phyloP scores from a whole-genome alignment of 92 coral and sea anemone genomes.

The Montipora capitata region DNA sequence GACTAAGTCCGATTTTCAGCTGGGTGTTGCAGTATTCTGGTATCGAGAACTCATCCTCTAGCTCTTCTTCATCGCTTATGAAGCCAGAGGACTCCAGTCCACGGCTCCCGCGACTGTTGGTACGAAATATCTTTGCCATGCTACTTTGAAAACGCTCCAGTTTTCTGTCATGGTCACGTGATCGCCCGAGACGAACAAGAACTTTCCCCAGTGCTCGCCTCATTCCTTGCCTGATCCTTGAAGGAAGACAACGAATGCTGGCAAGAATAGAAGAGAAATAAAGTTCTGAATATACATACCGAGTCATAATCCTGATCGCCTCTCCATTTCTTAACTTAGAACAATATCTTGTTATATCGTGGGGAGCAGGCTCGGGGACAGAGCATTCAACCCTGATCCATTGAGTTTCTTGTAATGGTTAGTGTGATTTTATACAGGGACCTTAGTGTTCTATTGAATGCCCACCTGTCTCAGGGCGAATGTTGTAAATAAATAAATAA shows the following conservation, averaged over 20 bases:
- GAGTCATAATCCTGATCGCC: too few species aligned
- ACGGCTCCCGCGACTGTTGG: slow-evolving; percentile 29
- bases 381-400: too few species aligned
- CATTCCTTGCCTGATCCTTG: slow-evolving; percentile 37
- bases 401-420: too few species aligned
- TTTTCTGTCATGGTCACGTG: slow-evolving; percentile 23
- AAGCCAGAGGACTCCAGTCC: slow-evolving; percentile 43
- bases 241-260: slow-evolving; percentile 45
- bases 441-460: too few species aligned
- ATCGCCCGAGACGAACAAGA: slow-evolving; percentile 8
- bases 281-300: too few species aligned
- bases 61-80: slow-evolving; percentile 37
- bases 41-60: neutral
- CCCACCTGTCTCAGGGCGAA: too few species aligned
- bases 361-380: too few species aligned
- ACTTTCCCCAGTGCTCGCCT: slow-evolving; percentile 6
- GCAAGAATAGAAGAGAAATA: neutral
- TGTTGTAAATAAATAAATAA: too few species aligned
- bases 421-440: too few species aligned
- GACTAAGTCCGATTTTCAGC: slow-evolving; percentile 9
- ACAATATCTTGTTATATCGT: too few species aligned
- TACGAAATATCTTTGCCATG: slow-evolving; percentile 21
- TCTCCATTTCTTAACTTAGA: too few species aligned
- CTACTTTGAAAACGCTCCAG: slow-evolving; percentile 46
- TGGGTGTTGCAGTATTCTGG: slow-evolving; percentile 32